These are phyloP conservation scores for Ophiodon elongatus DNA, from an alignment of 2,113 vertebrate genomes.

Conservation along the genomic window DNA sequence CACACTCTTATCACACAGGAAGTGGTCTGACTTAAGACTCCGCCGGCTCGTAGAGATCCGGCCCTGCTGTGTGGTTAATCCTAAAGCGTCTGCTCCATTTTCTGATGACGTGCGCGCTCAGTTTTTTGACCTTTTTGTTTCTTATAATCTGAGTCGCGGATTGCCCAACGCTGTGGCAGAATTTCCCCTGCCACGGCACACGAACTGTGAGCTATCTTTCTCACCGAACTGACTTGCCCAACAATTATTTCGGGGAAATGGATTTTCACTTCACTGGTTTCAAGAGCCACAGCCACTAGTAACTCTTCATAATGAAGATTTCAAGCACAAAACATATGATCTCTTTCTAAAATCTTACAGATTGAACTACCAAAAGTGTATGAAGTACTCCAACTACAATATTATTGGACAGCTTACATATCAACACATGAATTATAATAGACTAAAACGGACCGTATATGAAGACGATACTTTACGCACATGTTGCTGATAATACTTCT, in stretches of 20 bases:
- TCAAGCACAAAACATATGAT: not conserved
- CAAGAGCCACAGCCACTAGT: not conserved
- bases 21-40: not conserved
- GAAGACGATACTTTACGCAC: not conserved
- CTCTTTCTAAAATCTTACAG: not conserved
- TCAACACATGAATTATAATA: not conserved
- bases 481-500: not conserved
- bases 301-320: not conserved
- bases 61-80: not conserved
- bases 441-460: not conserved
- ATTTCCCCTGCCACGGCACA: not conserved
- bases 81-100: not conserved
- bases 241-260: not conserved
- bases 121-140: not conserved
- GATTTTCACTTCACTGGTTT: too few relatives aligned
- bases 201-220: not conserved
- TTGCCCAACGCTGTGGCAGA: not conserved
- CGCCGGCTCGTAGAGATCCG: too few relatives aligned
- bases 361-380: not conserved
- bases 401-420: not conserved
- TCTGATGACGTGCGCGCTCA: not conserved
- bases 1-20: constrained; percentile 37
- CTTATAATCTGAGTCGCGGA: not conserved
- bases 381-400: not conserved
- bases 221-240: not conserved